phyloP scores from a whole-genome alignment of 2,797 vertebrate genomes.

The Bothrops alternatus region DNA sequence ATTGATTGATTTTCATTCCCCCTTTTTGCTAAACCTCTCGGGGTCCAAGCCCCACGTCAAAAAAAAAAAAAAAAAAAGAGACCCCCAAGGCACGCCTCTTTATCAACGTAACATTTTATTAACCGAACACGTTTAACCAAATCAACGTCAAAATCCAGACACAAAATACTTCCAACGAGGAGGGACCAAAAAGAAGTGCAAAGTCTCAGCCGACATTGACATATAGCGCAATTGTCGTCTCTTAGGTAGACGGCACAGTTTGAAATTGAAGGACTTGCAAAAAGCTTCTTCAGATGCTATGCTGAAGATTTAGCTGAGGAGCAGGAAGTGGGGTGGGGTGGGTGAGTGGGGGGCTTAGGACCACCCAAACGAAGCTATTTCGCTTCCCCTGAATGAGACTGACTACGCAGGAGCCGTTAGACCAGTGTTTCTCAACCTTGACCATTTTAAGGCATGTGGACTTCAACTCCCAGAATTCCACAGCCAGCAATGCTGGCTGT shows the following conservation, averaged over 20 bases:
- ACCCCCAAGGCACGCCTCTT: constrained; percentile 21
- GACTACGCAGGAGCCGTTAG: no score
- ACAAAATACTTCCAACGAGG: constrained; percentile 47
- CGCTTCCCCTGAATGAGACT: background rate
- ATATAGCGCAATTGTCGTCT: constrained; percentile 27
- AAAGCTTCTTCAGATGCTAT: background rate
- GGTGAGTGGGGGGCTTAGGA: background rate
- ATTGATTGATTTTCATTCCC: background rate
- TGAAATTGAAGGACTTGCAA: constrained; percentile 26
- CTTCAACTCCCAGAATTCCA: no score
- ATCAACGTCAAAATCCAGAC: constrained; percentile 62
- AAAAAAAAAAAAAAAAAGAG: background rate
- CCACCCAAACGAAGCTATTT: background rate
- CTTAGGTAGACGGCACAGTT: constrained; percentile 29
- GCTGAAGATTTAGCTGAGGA: background rate
- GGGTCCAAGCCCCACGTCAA: fast-evolving
- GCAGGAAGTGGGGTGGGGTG: background rate
- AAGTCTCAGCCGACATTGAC: constrained; percentile 58
- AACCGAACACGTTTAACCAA: constrained; percentile 63
- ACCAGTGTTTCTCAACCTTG: no score
- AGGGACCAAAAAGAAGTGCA: constrained; percentile 63
- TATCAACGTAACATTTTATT: constrained; percentile 69
- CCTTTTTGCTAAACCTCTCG: background rate
- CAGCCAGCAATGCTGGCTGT: no score
- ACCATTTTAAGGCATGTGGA: no score